Evolutionary conservation across 2,888 invertebrate genomes (phyloP), one percentile per base, ranked within the genome.

Genomic region (Coremacera marginata): DNA sequence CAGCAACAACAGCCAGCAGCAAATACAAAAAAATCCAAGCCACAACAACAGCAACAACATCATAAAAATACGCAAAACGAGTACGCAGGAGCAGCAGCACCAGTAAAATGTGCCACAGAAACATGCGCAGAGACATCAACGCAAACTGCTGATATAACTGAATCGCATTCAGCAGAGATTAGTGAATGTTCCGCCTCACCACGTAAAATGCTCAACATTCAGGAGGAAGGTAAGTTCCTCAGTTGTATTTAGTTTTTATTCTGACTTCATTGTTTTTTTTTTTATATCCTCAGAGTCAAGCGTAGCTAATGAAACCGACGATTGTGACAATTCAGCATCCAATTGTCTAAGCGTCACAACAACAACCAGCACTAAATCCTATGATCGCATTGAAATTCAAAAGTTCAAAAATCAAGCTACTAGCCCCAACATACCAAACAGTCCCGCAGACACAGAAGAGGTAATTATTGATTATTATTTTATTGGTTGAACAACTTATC

Each of bases 321-420:
- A 87, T 77, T 86, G 86, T 82, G 87, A 88, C 82, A 88, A 84
- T 75, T 82, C 86, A 71, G 82, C 83, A 78, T 85, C 84, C 55
- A 86, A 82, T 78, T 87, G 88, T 67, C 81, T 87, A 72, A 87
- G 87, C 80, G 86, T 87, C 75, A 81, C 82, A n/a, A 86, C 87
- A 55, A 81, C 88, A 70, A 87, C 86, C 49, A 87, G 87, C 77
- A 87, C 87, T 62, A 87, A 88, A 83, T 84, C 86, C 80, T 87
- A 85, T 63, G 88, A 88, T 78, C 86, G 86, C 79, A 88, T 88
- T 75, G 89, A 89, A 82, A 87, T 89, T 79, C 89, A 89, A 77
- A 89, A 88, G 82, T 88, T 88, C 74, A 89, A 89, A 81, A 87
- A 89, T 80, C 89, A 90, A 84, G 89, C 89, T 75, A 90, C 89